Base-by-base conservation (phyloP, 2,888 invertebrate genomes). In the Melieria picta region DNA sequence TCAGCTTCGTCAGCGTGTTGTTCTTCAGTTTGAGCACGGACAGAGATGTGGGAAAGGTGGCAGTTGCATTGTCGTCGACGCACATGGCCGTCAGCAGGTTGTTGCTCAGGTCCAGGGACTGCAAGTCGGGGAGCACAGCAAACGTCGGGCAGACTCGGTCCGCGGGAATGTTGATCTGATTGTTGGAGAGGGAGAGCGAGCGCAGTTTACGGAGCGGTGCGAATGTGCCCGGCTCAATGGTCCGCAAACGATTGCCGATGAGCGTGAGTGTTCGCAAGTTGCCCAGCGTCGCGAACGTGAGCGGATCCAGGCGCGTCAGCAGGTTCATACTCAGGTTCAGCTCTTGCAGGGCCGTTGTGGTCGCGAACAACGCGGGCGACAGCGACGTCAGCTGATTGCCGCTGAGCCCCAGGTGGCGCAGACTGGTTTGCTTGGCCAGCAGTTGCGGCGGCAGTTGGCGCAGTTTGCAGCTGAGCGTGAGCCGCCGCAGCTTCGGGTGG, bases 401-500 rank as follows among this genome's bases (percentile, higher is more conserved):
- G 9, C 68, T 69, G n/a, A 69, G 55, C 61, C 62, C 61, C 16
- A 61, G 5, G n/a, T 9, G 7, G n/a, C 46, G n/a, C 5, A 69
- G 52, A 9, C 61, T 69, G 2, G 1, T 4, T 13, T 69, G 68
- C 4, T 62, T 61, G 45, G n/a, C 55, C 2, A 69, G 45, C 30
- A 62, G n/a, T 2, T 10, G 9, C 1, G 55, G 55, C 9, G 52
- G 55, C 30, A 69, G 55, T 9, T 60, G 45, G 55, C 55, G 52
- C 45, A 69, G 47, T 11, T 62, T 50, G 55, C 62, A 62, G 55
- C 62, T 62, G 30, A 69, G 61, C 13, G 60, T 16, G 45, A 69
- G 61, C 46, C 52, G 55, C 52, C 52, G 47, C 11, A 69, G 46
- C 6, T 69, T 55, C 9, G 4, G 13, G 5, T 62, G 68, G 4